Base-by-base conservation (phyloP, 2,113 vertebrate species). In the Hemicordylus capensis region DNA sequence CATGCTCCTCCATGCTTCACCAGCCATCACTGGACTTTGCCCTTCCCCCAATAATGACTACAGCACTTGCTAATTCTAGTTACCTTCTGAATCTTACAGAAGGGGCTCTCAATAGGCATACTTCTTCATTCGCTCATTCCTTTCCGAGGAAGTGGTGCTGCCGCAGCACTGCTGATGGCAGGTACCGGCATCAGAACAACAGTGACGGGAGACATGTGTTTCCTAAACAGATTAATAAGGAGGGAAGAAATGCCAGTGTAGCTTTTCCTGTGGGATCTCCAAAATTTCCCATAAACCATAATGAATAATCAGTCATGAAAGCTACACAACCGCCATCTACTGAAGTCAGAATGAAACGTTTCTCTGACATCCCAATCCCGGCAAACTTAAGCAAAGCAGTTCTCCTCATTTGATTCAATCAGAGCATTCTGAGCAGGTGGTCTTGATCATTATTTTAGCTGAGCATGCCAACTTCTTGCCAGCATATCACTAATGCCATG, bases 391-490 rank as follows among this genome's bases (percentile, higher is more conserved):
- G 89, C 90, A 91, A 92, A 80, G 87, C 91, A 86, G 6, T 17
- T 17, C 89, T 56, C 87, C 10, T 86, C 90, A 75, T 78, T 73
- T 80, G 88, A 90, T 74, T 92, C 93, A 92, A 88, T 93, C 91
- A 92, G 46, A 78, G 75, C 81, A 73, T 82, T 90, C 87, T 86
- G 89, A 87, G 90, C 93, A 94, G 93, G 91, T 87, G 89, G 92
- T 88, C 92, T 85, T 59, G 85, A 92, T 89, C 88, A 84, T 59
- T 76, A 42, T 84, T 44, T 10, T 54, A 90, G 76, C 73, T n/a
- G 17, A 87, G 37, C 1, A 4, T 39, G 80, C 79, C 64, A 44
- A 72, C 56, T 59, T 80, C 85, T 75, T 86, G 74, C 81, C 83
- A 84, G 48, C 26, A 34, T 48, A 59, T 46, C 83, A 61, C 84